Evolutionary conservation across 2,888 invertebrate genomes (phyloP).

Genomic region (Smittia aterrima): DNA sequence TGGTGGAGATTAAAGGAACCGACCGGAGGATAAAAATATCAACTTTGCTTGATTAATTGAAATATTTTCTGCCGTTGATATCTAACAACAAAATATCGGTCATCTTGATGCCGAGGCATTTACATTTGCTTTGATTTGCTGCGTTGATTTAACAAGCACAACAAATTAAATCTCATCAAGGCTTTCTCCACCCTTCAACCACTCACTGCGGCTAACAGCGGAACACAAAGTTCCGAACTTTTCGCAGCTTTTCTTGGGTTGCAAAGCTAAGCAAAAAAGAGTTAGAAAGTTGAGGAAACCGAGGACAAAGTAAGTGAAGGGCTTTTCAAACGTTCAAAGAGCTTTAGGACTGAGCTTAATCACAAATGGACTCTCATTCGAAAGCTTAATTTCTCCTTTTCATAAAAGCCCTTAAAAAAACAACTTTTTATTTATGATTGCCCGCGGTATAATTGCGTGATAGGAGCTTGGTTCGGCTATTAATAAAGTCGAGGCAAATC

Average conservation of each 20-base stretch:
- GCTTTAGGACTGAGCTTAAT: too few species aligned
- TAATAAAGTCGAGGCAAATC: background rate
- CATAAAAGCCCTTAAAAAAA: constrained; percentile 33
- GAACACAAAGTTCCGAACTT: background rate
- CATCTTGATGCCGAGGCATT: constrained; percentile 25
- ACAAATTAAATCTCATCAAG: constrained; percentile 30
- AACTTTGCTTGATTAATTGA: constrained; percentile 20
- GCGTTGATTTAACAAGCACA: constrained; percentile 19
- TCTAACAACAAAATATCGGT: constrained; percentile 6
- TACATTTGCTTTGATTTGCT: background rate
- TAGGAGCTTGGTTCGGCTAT: background rate
- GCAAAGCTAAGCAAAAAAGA: background rate
- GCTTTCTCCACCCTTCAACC: constrained; percentile 8
- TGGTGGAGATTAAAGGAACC: background rate
- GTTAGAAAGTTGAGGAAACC: too few species aligned
- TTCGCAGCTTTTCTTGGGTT: background rate
- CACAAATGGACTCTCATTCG: background rate
- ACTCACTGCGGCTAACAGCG: too few species aligned
- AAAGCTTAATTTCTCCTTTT: constrained; percentile 7
- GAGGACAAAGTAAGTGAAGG: too few species aligned
- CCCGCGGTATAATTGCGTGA: constrained; percentile 32
- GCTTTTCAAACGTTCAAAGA: background rate
- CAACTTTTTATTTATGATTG: constrained; percentile 34
- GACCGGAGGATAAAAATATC: background rate
- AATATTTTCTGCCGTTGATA: background rate